phyloP scores from a whole-genome alignment of 2,797 vertebrate genomes.

The Myiotriccus ornatus region DNA sequence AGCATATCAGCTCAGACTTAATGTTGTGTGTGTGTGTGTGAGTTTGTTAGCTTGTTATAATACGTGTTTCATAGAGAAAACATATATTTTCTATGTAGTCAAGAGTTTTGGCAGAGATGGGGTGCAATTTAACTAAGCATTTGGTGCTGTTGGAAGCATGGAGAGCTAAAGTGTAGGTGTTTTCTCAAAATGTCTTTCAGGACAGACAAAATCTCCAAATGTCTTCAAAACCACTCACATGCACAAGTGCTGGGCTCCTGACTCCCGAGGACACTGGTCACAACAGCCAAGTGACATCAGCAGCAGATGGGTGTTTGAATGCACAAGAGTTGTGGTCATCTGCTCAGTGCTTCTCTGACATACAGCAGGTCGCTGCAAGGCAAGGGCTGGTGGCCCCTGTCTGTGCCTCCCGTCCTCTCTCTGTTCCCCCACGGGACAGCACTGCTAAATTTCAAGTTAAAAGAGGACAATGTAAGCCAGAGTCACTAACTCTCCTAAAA shows the following conservation, averaged over 20 bases:
- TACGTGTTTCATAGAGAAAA: not conserved
- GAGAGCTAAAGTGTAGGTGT: not conserved
- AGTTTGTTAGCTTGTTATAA: not conserved
- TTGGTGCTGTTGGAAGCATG: not conserved
- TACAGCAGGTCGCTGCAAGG: too few species aligned
- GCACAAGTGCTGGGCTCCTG: not conserved
- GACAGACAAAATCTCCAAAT: not conserved
- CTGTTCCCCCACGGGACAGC: not conserved
- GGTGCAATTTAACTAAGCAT: not conserved
- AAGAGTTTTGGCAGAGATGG: not conserved
- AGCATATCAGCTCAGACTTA: not conserved
- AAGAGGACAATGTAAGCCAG: not conserved
- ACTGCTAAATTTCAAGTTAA: not conserved
- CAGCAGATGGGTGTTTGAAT: not conserved
- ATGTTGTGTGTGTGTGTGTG: not conserved
- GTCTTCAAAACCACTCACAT: not conserved
- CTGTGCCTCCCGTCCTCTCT: not conserved
- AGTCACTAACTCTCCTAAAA: not conserved
- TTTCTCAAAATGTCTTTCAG: not conserved
- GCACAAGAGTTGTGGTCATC: not conserved
- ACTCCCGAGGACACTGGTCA: not conserved
- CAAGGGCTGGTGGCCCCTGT: too few species aligned
- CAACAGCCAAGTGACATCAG: not conserved
- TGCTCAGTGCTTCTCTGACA: not conserved
- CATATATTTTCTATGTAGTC: not conserved